Evolutionary conservation across 92 coral and sea anemone genomes (phyloP).

Genomic region (Epizoanthus rinbou): DNA sequence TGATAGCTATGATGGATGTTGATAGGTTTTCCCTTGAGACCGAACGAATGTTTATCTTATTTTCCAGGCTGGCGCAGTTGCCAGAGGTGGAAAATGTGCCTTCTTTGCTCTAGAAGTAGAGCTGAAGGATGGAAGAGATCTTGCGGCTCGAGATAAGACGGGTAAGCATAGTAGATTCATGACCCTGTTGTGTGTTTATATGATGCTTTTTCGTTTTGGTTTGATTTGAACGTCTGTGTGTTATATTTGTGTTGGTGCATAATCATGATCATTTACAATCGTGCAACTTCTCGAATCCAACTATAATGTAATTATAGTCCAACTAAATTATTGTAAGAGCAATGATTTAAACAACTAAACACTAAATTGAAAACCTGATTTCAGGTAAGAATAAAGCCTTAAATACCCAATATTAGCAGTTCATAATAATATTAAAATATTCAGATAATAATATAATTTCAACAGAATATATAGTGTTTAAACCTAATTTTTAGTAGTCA

Average conservation of each 20-base stretch:
- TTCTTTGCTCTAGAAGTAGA: conserved; percentile 99
- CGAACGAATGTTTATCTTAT: background rate
- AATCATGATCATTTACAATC: background rate
- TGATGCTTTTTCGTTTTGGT: background rate
- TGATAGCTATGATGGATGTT: background rate
- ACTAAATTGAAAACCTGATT: background rate
- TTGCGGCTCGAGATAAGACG: conserved; percentile 99
- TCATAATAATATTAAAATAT: too few relatives aligned
- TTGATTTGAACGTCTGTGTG: background rate
- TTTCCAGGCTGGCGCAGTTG: conserved; percentile 95
- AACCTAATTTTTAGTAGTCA: too few relatives aligned
- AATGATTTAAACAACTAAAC: background rate
- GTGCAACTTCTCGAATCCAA: background rate
- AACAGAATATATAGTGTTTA: too few relatives aligned
- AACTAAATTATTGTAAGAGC: background rate
- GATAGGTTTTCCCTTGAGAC: conserved; percentile 54
- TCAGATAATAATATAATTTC: too few relatives aligned
- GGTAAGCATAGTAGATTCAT: conserved; percentile 54
- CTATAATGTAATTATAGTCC: background rate
- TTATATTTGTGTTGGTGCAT: background rate
- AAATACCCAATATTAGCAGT: too few relatives aligned
- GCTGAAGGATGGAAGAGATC: conserved; percentile 96
- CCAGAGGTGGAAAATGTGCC: conserved; percentile 96
- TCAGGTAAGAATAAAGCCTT: background rate
- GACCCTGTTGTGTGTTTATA: background rate